phyloP scores from a whole-genome alignment of 2,797 vertebrate genomes.

The Poecilia wingei region DNA sequence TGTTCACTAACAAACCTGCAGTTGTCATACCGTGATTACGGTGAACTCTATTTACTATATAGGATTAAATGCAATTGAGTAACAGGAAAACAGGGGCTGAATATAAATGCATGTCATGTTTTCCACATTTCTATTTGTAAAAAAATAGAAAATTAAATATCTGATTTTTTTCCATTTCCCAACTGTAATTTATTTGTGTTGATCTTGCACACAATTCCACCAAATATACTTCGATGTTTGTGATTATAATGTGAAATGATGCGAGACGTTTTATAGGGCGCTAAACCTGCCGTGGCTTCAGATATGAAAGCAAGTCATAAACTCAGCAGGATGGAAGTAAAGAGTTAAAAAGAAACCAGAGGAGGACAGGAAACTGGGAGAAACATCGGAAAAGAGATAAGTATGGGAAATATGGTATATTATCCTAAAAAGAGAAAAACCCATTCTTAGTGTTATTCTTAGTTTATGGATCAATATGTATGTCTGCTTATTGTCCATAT shows the following conservation, averaged over 20 bases:
- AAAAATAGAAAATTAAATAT: background rate
- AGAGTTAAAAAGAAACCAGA: conserved; percentile 9
- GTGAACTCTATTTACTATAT: background rate
- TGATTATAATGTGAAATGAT: background rate
- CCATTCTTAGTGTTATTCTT: conserved; percentile 58
- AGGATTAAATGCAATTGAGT: background rate
- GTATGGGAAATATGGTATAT: conserved; percentile 24
- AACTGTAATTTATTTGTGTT: background rate
- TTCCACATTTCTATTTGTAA: background rate
- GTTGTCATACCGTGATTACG: background rate
- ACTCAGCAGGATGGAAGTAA: background rate
- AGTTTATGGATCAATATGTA: conserved; percentile 56
- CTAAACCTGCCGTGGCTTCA: background rate
- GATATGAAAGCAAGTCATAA: background rate
- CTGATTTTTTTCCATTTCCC: background rate
- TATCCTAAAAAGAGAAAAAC: conserved; percentile 48
- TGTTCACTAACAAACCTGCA: background rate
- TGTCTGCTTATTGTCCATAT: conserved; percentile 64
- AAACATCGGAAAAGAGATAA: conserved; percentile 33
- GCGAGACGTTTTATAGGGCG: background rate
- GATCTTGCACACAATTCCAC: background rate
- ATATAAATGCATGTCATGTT: background rate
- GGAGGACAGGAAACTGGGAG: conserved; percentile 14
- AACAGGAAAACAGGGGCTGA: background rate
- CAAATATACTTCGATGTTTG: background rate